Base-by-base conservation (phyloP, 2,888 invertebrate species). In the Scaptomyza polygonia region DNA sequence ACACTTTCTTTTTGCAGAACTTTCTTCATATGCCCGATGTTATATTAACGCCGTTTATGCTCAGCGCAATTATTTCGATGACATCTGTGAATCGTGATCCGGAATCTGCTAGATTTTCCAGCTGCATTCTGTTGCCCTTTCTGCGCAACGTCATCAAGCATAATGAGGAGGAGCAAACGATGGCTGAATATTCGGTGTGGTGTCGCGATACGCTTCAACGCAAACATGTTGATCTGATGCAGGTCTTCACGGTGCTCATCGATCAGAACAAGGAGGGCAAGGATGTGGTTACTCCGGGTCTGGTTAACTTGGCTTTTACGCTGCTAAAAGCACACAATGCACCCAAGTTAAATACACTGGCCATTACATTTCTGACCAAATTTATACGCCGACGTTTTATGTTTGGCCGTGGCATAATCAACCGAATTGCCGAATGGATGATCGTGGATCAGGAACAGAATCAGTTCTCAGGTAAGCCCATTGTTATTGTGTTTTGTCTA, bases 1-100 rank as follows among this genome's bases (percentile, higher is more conserved):
- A 29, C 6, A 45, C 5, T 48, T 90, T 89, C 12, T 40, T 0
- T 1, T 40, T 78, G 91, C 25, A 94, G 92, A 93, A 91, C 74
- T 91, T 94, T 25, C 84, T 91, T 1, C 92, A 92, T 59, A 92
- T 93, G 57, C 94, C 95, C 0, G 94, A 95, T 85, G 93, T 93
- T 53, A 89, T 94, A 43, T 88, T 95, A 29, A 93, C 94, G 72
- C 94, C 95, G 0, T 95, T 95, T 85, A 92, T 94, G 69, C 89
- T 95, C n/a, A 93, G 94, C 63, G 92, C 94, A 12, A 89, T 95
- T 16, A 90, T 95, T 12, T 89, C 91, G 0, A 91, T 92, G 91
- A 89, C 91, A 1, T 82, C 77, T 4, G 86, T 89, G 0, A 92
- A 91, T 72, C 90, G 92, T n/a, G 90, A 92, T 59, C 91, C 92